Percentiles rank a stretch among this genome's conserved stretches.
Conservation (phyloP, 2,113 vertebrate genomes). For the Micronycteris hirsuta region DNA sequence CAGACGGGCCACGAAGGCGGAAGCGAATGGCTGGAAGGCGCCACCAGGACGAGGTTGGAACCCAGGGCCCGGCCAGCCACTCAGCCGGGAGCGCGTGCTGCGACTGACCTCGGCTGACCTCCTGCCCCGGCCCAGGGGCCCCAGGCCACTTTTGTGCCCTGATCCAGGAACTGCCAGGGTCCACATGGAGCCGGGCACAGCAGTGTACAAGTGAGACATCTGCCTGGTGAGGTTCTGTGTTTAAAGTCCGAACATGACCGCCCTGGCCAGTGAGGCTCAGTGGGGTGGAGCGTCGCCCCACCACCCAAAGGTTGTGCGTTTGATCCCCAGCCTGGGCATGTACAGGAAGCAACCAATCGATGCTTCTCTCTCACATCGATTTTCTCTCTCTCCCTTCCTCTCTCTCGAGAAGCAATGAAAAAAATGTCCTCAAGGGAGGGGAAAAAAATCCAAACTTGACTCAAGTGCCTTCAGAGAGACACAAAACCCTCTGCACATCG, state of each 20-base stretch:
- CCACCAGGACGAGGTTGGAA: not conserved
- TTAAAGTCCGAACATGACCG: not conserved
- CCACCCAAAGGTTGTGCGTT: too few species aligned
- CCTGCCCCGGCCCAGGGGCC: accelerated
- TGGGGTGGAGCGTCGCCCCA: too few species aligned
- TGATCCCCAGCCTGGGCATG: too few species aligned
- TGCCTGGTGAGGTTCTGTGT: not conserved
- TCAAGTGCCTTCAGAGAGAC: not conserved
- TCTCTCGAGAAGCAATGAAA: too few species aligned
- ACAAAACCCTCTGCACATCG: not conserved
- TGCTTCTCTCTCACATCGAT: too few species aligned
- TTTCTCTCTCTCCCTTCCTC: too few species aligned
- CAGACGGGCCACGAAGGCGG: not conserved
- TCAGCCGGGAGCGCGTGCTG: accelerated
- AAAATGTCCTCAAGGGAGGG: too few species aligned
- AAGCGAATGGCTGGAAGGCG: not conserved
- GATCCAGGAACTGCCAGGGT: accelerated
- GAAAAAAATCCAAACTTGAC: not conserved
- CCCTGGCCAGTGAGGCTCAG: too few species aligned
- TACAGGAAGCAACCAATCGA: too few species aligned
- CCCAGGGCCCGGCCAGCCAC: not conserved
- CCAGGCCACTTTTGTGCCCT: not conserved
- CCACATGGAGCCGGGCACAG: too few species aligned
- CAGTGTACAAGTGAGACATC: accelerated
- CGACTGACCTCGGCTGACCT: not conserved